Base-by-base conservation (phyloP, 2,113 vertebrate species). In the Archilochus colubris region DNA sequence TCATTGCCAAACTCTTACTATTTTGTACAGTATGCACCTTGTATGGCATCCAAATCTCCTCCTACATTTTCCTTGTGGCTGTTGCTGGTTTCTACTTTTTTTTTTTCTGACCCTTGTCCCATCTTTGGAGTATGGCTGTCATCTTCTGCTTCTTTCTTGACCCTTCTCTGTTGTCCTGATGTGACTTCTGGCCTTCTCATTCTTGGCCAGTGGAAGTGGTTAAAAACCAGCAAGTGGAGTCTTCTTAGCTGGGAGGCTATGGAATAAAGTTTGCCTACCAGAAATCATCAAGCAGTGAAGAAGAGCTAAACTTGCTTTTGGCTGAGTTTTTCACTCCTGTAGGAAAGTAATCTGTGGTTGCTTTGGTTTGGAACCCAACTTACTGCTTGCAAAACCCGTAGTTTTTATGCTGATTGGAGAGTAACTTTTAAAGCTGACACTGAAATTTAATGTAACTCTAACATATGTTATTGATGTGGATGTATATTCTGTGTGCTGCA, bases 281-380 rank as follows among this genome's bases (percentile, higher is more conserved):
- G 94, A 95, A 95, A 84, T 93, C 89, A 28, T 86, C 93, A 61
- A 88, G 89, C 85, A 91, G 53, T 25, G 77, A 95, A 95, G 93
- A 97, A 91, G 91, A 96, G 83, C 89, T 95, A 95, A 96, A 83
- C 93, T 97, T 91, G 92, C 92, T 94, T 91, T 95, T 94, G 95
- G 96, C 93, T 78, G 85, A 82, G 77, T 64, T 94, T 86, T 95
- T 89, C 36, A 63, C 85, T 91, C 89, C 93, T 92, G 91, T 88
- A 94, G 82, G 88, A 96, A 96, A 96, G 89, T 92, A 91, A 95
- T 94, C 93, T 96, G 94, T 97, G 96, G 95, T 95, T 84, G 73
- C 85, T 86, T 90, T 95, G 96, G 96, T 95, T 97, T 96, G 94
- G 94, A 95, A 95, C 89, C 23, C 44, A 70, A 14, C 20, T 86